Percentiles rank a stretch among this genome's conserved stretches.
phyloP scores from a whole-genome alignment of 2,797 vertebrate species.

The Myotis findleyi region DNA sequence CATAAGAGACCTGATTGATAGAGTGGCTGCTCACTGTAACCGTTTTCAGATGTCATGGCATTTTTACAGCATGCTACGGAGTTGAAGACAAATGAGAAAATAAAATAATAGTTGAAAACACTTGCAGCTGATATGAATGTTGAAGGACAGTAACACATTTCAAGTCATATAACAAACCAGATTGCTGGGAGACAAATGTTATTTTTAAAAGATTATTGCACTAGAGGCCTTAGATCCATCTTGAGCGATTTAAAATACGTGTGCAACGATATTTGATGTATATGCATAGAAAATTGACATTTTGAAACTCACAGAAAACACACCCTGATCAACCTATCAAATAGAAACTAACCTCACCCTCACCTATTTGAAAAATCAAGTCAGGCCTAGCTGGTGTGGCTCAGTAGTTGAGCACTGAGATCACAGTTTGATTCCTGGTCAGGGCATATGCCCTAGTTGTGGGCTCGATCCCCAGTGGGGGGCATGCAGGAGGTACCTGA shows the following conservation, averaged over 20 bases:
- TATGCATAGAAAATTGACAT: constrained; percentile 33
- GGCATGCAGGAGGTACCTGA: too few relatives aligned
- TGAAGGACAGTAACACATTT: constrained; percentile 68
- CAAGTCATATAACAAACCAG: constrained; percentile 27
- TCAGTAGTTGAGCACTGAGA: too few relatives aligned
- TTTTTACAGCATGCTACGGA: constrained; percentile 55
- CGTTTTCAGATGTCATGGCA: constrained; percentile 58
- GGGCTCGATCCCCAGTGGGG: too few relatives aligned
- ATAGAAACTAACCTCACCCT: constrained; percentile 33
- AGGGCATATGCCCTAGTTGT: too few relatives aligned
- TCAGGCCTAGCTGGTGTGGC: not conserved
- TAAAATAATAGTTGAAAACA: constrained; percentile 69
- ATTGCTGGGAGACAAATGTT: constrained; percentile 59
- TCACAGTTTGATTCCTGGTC: too few relatives aligned
- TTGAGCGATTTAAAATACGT: constrained; percentile 49
- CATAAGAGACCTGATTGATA: constrained; percentile 59
- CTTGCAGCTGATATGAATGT: constrained; percentile 57
- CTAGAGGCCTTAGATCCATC: constrained; percentile 33
- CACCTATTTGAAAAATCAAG: constrained; percentile 2
- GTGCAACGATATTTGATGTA: constrained; percentile 10
- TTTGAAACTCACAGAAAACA: constrained; percentile 54
- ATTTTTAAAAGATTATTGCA: constrained; percentile 54
- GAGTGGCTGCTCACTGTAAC: constrained; percentile 51
- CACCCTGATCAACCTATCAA: constrained; percentile 12
- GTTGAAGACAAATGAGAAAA: constrained; percentile 70